Evolutionary conservation across 2,888 invertebrate species (phyloP), one percentile per base, ranked within the genome.

Genomic region (Epinotia demarniana): DNA sequence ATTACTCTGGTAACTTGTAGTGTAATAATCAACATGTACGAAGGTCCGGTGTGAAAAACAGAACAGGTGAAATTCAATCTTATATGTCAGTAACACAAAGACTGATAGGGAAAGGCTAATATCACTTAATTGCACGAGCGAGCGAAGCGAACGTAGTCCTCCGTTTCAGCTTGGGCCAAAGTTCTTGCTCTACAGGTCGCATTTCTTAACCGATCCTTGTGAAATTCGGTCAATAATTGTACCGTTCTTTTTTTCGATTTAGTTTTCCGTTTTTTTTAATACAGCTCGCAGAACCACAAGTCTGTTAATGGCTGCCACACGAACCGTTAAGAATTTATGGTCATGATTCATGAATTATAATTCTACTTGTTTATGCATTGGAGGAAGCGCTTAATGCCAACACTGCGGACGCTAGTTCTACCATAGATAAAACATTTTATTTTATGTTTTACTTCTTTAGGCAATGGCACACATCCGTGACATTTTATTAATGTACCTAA

Each of bases 301-400:
- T 4, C 33, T 23, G 55, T 33, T 67, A 67, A 67, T 57, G 67
- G 67, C 19, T 53, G 33, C 27, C 2, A 18, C 55, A 6, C 49
- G 66, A 67, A 67, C 66, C 66, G 55, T 67, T 33, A 57, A 18
- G 13, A 39, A 55, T 57, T 55, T 67, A 67, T 67, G 67, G 39
- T 57, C 39, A 67, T 67, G 33, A 67, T 19, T 57, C 39, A 67
- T 67, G 33, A 67, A 67, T 67, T 57, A 67, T 67, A 8, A 67
- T 57, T 19, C 33, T 33, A 67, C 55, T 67, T 67, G 67, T 57
- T 39, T 57, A 67, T 67, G 55, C 67, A 39, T 66, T 33, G 18
- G 55, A 55, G 67, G 67, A 67, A 57, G 67, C 55, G 57, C 19
- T 66, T 67, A 67, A 67, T 55, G 67, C 57, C 67, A 67, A 67